Conservation (phyloP, 2,888 invertebrate genomes). For the Uloborus plumipes region DNA sequence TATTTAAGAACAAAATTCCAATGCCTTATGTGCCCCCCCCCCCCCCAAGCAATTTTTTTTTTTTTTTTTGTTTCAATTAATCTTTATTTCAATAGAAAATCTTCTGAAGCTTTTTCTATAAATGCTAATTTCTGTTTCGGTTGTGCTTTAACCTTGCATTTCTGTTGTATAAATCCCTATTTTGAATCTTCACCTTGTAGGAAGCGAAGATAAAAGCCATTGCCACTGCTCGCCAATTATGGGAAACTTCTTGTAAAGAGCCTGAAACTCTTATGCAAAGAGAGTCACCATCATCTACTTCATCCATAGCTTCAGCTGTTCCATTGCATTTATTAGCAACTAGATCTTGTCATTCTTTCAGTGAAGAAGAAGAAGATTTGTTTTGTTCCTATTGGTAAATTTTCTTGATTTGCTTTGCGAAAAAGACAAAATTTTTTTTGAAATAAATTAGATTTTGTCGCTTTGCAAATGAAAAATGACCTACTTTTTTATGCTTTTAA, state of each 20-base stretch:
- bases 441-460: too few relatives aligned
- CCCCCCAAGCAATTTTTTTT: too few relatives aligned
- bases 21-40: too few relatives aligned
- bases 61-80: too few relatives aligned
- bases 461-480: too few relatives aligned
- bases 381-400: slow-evolving; percentile 57
- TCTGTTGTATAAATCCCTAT: neutral
- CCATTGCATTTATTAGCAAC: slow-evolving; percentile 55
- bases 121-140: too few relatives aligned
- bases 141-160: neutral
- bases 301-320: slow-evolving; percentile 55
- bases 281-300: slow-evolving; percentile 43
- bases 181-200: slow-evolving; percentile 6
- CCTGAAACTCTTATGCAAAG: slow-evolving; percentile 40
- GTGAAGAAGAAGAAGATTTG: slow-evolving; percentile 62
- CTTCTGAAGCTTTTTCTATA: neutral
- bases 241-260: slow-evolving; percentile 58
- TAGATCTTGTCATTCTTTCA: slow-evolving; percentile 50
- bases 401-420: neutral
- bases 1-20: too few relatives aligned
- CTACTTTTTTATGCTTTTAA: too few relatives aligned
- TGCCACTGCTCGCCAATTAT: slow-evolving; percentile 55
- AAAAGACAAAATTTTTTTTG: too few relatives aligned
- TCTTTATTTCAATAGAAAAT: too few relatives aligned
- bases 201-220: slow-evolving; percentile 62